These are phyloP conservation scores for Griposia aprilina DNA, from an alignment of 2,888 invertebrate genomes.

Conservation along the genomic window DNA sequence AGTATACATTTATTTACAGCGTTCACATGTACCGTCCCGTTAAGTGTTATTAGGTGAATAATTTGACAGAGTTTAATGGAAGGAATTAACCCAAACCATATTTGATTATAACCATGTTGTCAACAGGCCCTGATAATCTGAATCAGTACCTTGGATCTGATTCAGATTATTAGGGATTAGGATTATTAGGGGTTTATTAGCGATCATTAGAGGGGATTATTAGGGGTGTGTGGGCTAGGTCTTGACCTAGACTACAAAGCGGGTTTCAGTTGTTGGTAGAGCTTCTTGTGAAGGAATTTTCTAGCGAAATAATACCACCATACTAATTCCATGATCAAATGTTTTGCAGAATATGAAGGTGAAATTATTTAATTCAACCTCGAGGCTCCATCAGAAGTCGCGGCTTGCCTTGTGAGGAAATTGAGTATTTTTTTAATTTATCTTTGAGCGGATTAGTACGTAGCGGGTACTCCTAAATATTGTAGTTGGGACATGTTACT, in stretches of 20 bases:
- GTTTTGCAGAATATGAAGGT: background rate
- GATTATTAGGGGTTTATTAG: too few relatives aligned
- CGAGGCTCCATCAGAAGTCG: too few relatives aligned
- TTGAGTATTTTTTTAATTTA: background rate
- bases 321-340: background rate
- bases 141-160: too few relatives aligned
- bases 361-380: background rate
- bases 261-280: background rate
- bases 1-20: too few relatives aligned
- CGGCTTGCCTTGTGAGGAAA: too few relatives aligned
- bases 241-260: background rate
- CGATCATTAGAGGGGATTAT: too few relatives aligned
- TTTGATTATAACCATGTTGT: background rate
- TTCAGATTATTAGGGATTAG: too few relatives aligned
- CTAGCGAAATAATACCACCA: background rate
- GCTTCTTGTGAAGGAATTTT: background rate
- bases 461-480: background rate
- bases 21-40: too few relatives aligned
- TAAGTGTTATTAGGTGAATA: conserved; percentile 24
- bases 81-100: background rate
- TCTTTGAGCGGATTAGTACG: background rate
- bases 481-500: too few relatives aligned
- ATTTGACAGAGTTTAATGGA: background rate
- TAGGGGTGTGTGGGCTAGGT: too few relatives aligned
- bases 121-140: background rate